These are phyloP conservation scores for Tichodroma muraria DNA, from an alignment of 2,113 vertebrate genomes.

Conservation along the genomic window DNA sequence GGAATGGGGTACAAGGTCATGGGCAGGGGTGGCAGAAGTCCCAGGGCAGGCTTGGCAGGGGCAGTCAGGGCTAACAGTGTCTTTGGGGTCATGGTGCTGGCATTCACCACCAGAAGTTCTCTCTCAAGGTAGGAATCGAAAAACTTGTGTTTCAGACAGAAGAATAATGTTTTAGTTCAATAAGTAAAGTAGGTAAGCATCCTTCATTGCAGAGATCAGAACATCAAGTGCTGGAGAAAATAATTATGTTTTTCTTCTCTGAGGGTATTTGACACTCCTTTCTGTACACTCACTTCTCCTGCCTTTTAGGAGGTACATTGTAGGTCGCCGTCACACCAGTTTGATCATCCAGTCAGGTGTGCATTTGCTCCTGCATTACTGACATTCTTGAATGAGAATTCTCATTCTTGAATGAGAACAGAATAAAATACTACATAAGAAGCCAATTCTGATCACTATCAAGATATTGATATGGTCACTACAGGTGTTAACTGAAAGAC, in stretches of 20 bases:
- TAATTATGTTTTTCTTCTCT: not conserved
- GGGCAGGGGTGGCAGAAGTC: not conserved
- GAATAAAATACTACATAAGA: not conserved
- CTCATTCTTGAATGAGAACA: not conserved
- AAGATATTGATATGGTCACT: not conserved
- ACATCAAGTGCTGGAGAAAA: not conserved
- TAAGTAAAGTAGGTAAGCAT: not conserved
- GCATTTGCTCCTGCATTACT: constrained; percentile 6
- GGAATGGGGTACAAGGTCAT: not conserved
- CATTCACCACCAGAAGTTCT: not conserved
- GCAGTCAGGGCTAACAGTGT: not conserved
- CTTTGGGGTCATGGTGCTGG: not conserved
- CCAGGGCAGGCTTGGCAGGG: not conserved
- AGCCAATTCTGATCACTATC: constrained; percentile 1
- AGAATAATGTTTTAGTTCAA: not conserved
- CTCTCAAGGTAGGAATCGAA: not conserved
- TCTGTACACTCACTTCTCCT: not conserved
- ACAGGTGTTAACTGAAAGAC: not conserved
- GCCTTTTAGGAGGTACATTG: not conserved
- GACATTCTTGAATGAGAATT: constrained; percentile 13
- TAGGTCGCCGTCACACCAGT: not conserved
- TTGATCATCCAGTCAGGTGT: not conserved
- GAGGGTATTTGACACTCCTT: not conserved
- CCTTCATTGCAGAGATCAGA: not conserved
- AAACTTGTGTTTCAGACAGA: not conserved